These are phyloP conservation scores for Bambusicola thoracicus DNA, from an alignment of 2,113 vertebrate genomes.

Conservation along the genomic window DNA sequence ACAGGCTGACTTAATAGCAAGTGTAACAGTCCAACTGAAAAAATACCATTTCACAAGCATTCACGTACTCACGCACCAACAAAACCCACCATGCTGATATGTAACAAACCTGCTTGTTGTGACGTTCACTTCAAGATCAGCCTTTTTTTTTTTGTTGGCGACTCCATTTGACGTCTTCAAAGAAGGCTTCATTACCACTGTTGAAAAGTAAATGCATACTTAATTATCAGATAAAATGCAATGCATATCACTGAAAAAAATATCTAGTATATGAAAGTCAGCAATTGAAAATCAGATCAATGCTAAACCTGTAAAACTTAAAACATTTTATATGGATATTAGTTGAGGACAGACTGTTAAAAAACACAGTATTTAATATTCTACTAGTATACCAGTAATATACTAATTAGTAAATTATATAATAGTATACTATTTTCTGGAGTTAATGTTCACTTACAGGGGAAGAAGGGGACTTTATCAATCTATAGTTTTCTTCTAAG, in stretches of 20 bases:
- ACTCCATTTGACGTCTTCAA: slow-evolving; percentile 74
- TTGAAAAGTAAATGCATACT: slow-evolving; percentile 63
- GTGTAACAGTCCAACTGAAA: neutral
- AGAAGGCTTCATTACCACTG: slow-evolving; percentile 72
- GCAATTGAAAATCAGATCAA: neutral
- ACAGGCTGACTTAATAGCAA: neutral
- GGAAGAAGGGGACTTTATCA: neutral
- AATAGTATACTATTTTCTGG: neutral
- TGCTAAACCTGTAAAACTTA: neutral
- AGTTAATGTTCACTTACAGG: neutral
- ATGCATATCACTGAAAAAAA: neutral
- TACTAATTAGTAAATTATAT: too few relatives aligned
- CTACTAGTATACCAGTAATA: too few relatives aligned
- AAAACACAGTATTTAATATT: neutral
- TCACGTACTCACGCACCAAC: neutral
- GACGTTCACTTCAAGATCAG: slow-evolving; percentile 64
- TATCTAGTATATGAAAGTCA: neutral
- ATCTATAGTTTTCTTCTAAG: slow-evolving; percentile 24
- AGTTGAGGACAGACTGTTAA: neutral
- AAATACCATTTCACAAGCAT: neutral
- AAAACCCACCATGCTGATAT: neutral
- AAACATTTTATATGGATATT: neutral
- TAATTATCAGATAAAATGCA: slow-evolving; percentile 18
- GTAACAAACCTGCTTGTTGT: slow-evolving; percentile 69
- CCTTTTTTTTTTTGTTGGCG: slow-evolving; percentile 70